Evolutionary conservation across 1,140 invertebrate genomes (phyloP), one percentile per base, ranked within the genome.

Genomic region (Caenorhabditis brenneri): DNA sequence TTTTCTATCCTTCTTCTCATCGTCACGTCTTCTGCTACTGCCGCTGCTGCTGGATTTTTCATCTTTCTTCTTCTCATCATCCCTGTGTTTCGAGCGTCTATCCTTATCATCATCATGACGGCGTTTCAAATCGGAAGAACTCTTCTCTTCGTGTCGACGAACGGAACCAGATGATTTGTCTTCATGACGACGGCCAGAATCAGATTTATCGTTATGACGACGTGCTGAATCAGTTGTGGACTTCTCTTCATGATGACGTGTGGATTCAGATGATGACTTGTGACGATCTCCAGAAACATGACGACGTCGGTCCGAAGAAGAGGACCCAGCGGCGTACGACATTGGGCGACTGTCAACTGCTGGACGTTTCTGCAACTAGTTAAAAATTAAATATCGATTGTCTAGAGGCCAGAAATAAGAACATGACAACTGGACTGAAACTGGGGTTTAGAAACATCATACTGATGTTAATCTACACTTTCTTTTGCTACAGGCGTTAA

Each of bases 21-120:
- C 51, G 9, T 58, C 36, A 39, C 53, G 49, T 81, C 80, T 55
- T 81, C 80, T 81, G n/a, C 65, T 31, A 24, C 65, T 74, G 24
- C 48, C 16, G 42, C 42, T 36, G 27, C 65, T 33, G n/a, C 31
- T 46, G n/a, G 65, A 74, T 27, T 27, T 53, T 7, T 42, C 49
- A 51, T 36, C 7, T 7, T 55, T 80, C 31, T 55, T 81, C 36
- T 60, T 58, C 0, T 58, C 80, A 51, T 80, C 29, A 7, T 80
- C 49, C 2, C 48, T 22, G 24, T 36, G 31, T 16, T 15, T 24
- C 12, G 6, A 33, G 0, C 19, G 15, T 39, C 53, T 58, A 29
- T 81, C 49, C 29, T 42, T 81, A 19, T 39, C 53, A 15, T 81
- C 53, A 22, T 42, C 53, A 7, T 39, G 65, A 42, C 65, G 65